Conservation (phyloP, 2,888 invertebrate species). For the Drosophila buzzatii region DNA sequence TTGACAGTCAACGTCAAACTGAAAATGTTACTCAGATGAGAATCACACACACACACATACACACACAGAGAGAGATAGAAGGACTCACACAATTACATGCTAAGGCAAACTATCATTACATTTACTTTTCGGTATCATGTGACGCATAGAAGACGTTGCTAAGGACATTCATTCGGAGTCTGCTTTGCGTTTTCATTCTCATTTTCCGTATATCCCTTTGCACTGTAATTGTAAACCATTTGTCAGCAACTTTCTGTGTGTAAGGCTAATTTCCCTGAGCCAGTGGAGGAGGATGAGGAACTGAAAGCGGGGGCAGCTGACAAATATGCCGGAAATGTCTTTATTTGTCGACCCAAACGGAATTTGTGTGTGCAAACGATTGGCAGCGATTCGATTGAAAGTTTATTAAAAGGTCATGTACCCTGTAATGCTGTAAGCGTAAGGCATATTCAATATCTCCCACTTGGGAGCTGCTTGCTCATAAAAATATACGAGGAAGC, state of each 20-base stretch:
- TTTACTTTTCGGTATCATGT: constrained; percentile 50
- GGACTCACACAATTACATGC: background rate
- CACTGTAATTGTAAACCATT: constrained; percentile 78
- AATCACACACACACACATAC: constrained; percentile 24
- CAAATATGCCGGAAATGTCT: constrained; percentile 75
- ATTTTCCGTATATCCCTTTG: constrained; percentile 46
- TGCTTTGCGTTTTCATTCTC: constrained; percentile 41
- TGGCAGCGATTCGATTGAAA: constrained; percentile 54
- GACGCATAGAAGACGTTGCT: constrained; percentile 28
- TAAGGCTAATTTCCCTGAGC: constrained; percentile 61
- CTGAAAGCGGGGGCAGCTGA: constrained; percentile 20
- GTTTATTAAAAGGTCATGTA: constrained; percentile 53
- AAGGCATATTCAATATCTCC: background rate
- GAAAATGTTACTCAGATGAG: constrained; percentile 24
- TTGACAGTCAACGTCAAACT: constrained; percentile 28
- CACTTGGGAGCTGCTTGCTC: constrained; percentile 27
- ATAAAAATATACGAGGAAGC: constrained; percentile 22
- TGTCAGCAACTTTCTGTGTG: constrained; percentile 75
- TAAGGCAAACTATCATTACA: constrained; percentile 53
- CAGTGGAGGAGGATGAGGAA: background rate
- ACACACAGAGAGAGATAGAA: background rate
- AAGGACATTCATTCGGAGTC: constrained; percentile 47
- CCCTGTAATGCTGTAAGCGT: background rate
- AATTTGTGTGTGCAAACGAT: constrained; percentile 58
- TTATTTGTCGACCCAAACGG: constrained; percentile 60